Base-by-base conservation (phyloP, 2,797 vertebrate genomes). In the Catharus ustulatus region DNA sequence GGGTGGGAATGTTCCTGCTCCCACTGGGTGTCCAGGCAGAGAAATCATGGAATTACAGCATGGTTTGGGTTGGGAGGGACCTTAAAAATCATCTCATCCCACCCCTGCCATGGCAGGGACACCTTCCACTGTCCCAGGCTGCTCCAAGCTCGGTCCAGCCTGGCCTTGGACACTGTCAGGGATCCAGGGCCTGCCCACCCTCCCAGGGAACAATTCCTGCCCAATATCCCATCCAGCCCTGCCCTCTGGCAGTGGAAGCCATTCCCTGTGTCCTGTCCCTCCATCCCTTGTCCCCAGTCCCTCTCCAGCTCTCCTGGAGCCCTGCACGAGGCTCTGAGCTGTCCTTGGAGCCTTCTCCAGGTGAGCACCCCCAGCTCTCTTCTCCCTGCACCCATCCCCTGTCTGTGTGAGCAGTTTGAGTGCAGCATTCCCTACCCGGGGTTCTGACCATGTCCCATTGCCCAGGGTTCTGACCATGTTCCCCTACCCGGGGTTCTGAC, bases 81-180 rank as follows among this genome's bases (percentile, higher is more conserved):
- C 17, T 71, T 10, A 19, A 48, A 36, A 1, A 0, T 0, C 40
- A 52, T 11, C 20, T 3, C 1, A 1, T 42, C 0, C 38, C 38
- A 38, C 9, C 29, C 20, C 29, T 69, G 34, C 48, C 57, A 12
- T 30, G 73, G 55, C 64, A 77, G 63, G 34, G 55, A 46, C 73
- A 54, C 34, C 34, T 62, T 0, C 42, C 57, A 62, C 34, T 4
- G 5, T 14, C 40, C 73, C 55, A 62, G 55, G 42, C 2, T 62
- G 42, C 48, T 77, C 55, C 83, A 68, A 8, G 24, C 51, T 51
- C 34, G 15, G 4, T 24, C 46, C 83, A 68, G 1, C 40, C 73
- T 54, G 63, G 55, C n/a, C 63, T 61, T 20, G 38, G 62, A 1
- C 62, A 51, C 71, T 75, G 6, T 45, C 59, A 84, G 69, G 81